A percentile compares a stretch with the other conserved stretches of the same genome.
Conservation (phyloP, 2,797 vertebrate genomes). For the Aplochiton taeniatus region DNA sequence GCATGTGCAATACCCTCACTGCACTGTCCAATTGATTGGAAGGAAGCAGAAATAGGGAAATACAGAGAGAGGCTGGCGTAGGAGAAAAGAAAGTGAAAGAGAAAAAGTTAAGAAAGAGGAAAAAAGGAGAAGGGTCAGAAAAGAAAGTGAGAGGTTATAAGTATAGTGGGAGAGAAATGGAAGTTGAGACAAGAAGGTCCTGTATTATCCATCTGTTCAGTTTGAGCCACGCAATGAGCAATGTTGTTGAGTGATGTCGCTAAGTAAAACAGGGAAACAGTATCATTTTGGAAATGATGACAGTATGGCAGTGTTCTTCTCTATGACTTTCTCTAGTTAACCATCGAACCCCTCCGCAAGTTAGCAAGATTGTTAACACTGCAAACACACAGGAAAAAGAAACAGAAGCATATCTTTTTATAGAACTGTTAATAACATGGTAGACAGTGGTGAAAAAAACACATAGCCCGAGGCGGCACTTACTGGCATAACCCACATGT, state of each 20-base stretch:
- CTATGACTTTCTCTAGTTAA: conserved; percentile 15
- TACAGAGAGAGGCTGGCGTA: conserved; percentile 31
- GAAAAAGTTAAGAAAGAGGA: conserved; percentile 31
- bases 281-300: conserved; percentile 59
- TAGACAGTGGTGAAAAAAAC: conserved; percentile 74
- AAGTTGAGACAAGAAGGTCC: conserved; percentile 13
- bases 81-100: conserved; percentile 29
- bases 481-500: conserved; percentile 64
- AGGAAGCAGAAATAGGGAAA: conserved; percentile 24
- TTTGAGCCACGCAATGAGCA: conserved; percentile 53
- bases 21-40: background rate
- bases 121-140: background rate
- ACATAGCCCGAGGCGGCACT: conserved; percentile 69
- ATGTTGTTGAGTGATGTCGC: conserved; percentile 61
- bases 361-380: conserved; percentile 56
- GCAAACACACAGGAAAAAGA: conserved; percentile 63
- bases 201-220: conserved; percentile 61
- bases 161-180: conserved; percentile 21
- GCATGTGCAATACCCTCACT: too few species aligned
- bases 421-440: conserved; percentile 78
- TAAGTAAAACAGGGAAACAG: conserved; percentile 60
- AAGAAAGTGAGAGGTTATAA: background rate
- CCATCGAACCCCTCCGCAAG: conserved; percentile 34
- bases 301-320: conserved; percentile 42
- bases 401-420: conserved; percentile 72